Conservation (phyloP, 2,797 vertebrate genomes). For the Acrocephalus scirpaceus region DNA sequence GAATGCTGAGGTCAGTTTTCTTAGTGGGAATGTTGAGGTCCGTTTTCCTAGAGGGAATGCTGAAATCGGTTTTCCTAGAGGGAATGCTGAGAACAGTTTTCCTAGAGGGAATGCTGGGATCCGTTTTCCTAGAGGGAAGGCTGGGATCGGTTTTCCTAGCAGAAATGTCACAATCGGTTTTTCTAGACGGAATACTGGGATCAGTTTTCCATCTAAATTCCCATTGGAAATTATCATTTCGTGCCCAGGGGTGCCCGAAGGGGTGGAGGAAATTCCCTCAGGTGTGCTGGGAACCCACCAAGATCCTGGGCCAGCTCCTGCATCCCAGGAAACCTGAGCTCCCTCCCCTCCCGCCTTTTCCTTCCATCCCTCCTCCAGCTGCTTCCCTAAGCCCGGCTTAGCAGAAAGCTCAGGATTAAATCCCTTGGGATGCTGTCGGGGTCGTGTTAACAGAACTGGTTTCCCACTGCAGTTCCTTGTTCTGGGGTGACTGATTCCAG, state of each 20-base stretch:
- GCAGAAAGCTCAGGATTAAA: neutral
- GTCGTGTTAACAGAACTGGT: neutral
- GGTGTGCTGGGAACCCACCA: neutral
- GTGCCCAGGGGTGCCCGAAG: rapidly evolving
- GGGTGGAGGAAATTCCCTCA: neutral
- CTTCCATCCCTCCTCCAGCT: neutral
- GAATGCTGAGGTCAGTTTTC: neutral
- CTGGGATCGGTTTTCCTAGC: rapidly evolving
- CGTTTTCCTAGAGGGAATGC: neutral
- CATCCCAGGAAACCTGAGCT: neutral
- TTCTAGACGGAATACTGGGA: too few relatives aligned
- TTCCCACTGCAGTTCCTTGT: slow-evolving; percentile 7
- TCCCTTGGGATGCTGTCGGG: neutral
- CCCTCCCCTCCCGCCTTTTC: neutral
- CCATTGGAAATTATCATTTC: neutral
- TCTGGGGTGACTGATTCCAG: neutral
- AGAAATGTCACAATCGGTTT: too few relatives aligned
- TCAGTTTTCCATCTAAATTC: neutral
- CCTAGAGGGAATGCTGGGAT: too few relatives aligned
- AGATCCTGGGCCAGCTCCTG: neutral
- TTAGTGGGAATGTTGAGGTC: neutral
- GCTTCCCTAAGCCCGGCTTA: neutral
- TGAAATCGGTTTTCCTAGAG: neutral
- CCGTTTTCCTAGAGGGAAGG: neutral
- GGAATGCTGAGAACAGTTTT: neutral